Percentiles rank a stretch among this genome's conserved stretches.
Conservation (phyloP, 2,888 invertebrate genomes). For the Geophilus truncorum region DNA sequence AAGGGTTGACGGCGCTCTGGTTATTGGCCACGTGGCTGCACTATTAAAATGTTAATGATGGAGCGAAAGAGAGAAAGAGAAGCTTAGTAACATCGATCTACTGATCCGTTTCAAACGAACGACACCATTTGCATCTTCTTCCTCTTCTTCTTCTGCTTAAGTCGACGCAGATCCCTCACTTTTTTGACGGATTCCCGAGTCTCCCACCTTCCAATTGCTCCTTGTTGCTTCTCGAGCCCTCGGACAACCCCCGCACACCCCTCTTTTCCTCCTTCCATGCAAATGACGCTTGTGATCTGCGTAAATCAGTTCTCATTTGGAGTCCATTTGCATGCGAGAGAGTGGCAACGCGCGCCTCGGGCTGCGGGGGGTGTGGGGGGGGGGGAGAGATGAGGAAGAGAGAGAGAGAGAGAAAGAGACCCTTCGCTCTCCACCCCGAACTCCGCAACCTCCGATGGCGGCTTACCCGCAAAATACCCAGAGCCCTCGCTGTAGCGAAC, state of each 20-base stretch:
- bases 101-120: background rate
- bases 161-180: background rate
- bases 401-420: background rate
- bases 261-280: background rate
- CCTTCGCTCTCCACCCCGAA: background rate
- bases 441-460: background rate
- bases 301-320: conserved; percentile 21
- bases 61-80: background rate
- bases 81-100: conserved; percentile 8
- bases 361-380: no score
- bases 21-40: background rate
- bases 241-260: no score
- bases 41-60: conserved; percentile 18
- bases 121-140: background rate
- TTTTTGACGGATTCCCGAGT: background rate
- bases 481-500: background rate
- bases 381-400: background rate
- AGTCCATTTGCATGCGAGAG: conserved; percentile 25
- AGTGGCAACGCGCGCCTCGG: background rate
- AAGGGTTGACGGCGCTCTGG: conserved; percentile 1
- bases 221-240: no score
- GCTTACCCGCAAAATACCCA: conserved; percentile 15
- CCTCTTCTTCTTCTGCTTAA: background rate
- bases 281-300: conserved; percentile 11
- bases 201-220: background rate